Evolutionary conservation across 2,888 invertebrate species (phyloP), one percentile per base, ranked within the genome.

Genomic region (Drosophila falleni): DNA sequence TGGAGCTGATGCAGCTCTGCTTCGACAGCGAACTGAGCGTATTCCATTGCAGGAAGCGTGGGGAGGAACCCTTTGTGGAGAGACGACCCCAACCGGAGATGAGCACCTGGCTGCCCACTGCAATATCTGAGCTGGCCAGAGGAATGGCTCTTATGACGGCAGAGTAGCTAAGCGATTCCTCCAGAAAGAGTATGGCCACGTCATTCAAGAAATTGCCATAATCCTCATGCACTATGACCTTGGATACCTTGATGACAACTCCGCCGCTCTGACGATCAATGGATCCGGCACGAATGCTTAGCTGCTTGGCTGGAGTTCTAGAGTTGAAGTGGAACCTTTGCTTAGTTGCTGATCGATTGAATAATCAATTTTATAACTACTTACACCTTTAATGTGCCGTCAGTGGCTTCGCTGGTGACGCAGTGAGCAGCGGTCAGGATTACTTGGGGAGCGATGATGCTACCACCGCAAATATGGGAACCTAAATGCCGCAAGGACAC

Each of bases 401-500:
- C 42, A 9, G 31, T 4, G 0, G 16, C 11, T 10, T 54, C 35
- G 44, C 35, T 61, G 44, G 61, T 54, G 44, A 61, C 61, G 26
- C 61, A 61, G 54, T 54, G 54, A 4, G 61, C 61, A 13, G 61
- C 61, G 2, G 54, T 58, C 5, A 63, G 54, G 10, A 60, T 41
- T 11, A 50, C 19, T 19, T 50, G 39, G 2, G 50, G 39, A 11
- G 59, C 59, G 16, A 60, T 50, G 16, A 60, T 50, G 59, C 41
- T 60, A 31, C 59, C 59, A 1, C 50, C 50, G 15, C 50, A 60
- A 10, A 50, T 33, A 9, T 60, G 59, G 1, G 50, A 60, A 31
- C 19, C 33, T 1, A 23, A 19, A 0, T 50, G 59, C 1, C 50
- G 50, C 41, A 60, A 23, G 8, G 59, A 60, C 19, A 50, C 59